A percentile compares a stretch with the other conserved stretches of the same genome.
Evolutionary conservation across 2,797 vertebrate genomes (phyloP).

Genomic region (Neosilurus hyrtlii): DNA sequence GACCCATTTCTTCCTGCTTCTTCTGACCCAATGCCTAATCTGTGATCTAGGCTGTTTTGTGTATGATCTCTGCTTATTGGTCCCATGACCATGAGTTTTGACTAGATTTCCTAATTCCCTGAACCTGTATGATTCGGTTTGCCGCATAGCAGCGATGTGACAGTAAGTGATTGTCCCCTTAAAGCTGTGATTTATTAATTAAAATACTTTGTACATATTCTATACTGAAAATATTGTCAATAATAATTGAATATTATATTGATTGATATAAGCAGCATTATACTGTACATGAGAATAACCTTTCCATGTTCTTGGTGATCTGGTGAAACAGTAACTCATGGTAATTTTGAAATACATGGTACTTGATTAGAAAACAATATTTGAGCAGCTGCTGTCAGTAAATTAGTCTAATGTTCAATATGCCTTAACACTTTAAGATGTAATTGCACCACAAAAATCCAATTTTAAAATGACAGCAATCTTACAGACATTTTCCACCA

Average conservation of each 20-base stretch:
- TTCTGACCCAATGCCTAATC: too few species aligned
- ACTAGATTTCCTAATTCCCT: too few species aligned
- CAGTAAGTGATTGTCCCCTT: not conserved
- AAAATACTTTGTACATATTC: not conserved
- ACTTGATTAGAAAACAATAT: slow-evolving; percentile 5
- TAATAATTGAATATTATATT: not conserved
- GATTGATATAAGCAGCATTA: not conserved
- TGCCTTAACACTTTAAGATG: not conserved
- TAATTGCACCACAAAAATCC: slow-evolving; percentile 2
- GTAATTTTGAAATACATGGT: not conserved
- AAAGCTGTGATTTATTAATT: not conserved
- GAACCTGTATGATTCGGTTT: too few species aligned
- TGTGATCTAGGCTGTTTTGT: too few species aligned
- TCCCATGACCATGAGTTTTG: too few species aligned
- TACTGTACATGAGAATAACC: too few species aligned
- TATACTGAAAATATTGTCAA: not conserved
- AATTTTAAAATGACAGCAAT: slow-evolving; percentile 1
- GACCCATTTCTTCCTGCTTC: too few species aligned
- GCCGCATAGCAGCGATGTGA: too few species aligned
- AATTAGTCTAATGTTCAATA: not conserved
- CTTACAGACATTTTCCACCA: not conserved
- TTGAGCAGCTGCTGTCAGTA: slow-evolving; percentile 3
- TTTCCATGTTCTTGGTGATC: not conserved
- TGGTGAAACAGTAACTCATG: not conserved
- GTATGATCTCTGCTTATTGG: too few species aligned